Conservation (phyloP, 1,140 invertebrate species). For the Drosophila pseudoananassae region DNA sequence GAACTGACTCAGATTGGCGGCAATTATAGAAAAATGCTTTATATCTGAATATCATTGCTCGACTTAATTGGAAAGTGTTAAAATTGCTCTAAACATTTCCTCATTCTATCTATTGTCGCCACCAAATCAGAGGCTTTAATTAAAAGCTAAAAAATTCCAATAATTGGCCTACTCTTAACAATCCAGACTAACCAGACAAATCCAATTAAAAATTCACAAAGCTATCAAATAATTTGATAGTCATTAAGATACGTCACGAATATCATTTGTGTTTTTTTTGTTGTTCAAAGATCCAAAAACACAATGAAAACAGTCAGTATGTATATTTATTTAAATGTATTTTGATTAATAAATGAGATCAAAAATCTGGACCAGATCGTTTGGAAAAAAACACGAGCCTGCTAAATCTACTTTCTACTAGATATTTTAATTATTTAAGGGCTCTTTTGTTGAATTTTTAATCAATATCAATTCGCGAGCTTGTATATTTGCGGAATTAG, state of each 20-base stretch:
- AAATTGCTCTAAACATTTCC: slow-evolving; percentile 10
- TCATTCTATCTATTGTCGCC: slow-evolving; percentile 3
- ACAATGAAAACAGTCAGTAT: slow-evolving; percentile 8
- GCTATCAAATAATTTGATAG: slow-evolving; percentile 34
- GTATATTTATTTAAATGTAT: slow-evolving; percentile 22
- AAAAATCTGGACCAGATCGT: slow-evolving; percentile 22
- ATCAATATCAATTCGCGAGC: slow-evolving; percentile 16
- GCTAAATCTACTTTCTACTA: slow-evolving; percentile 55
- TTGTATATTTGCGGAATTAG: slow-evolving; percentile 57
- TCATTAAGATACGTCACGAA: slow-evolving; percentile 41
- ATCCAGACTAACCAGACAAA: neutral
- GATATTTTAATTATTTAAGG: slow-evolving; percentile 16
- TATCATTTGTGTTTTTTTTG: slow-evolving; percentile 19
- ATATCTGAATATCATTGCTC: slow-evolving; percentile 21
- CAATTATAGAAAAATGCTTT: slow-evolving; percentile 22
- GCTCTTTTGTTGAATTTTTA: neutral
- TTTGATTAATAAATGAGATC: slow-evolving; percentile 10
- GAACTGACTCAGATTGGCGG: slow-evolving; percentile 39
- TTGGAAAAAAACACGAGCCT: slow-evolving; percentile 16
- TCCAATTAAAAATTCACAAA: slow-evolving; percentile 14
- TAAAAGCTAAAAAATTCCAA: slow-evolving; percentile 1
- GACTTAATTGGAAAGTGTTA: slow-evolving; percentile 13
- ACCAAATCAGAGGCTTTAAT: slow-evolving; percentile 1
- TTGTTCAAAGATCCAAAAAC: slow-evolving; percentile 28
- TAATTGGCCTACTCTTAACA: slow-evolving; percentile 20